These are phyloP conservation scores for Orthosia gothica DNA, from an alignment of 2,888 invertebrate genomes.

Conservation along the genomic window DNA sequence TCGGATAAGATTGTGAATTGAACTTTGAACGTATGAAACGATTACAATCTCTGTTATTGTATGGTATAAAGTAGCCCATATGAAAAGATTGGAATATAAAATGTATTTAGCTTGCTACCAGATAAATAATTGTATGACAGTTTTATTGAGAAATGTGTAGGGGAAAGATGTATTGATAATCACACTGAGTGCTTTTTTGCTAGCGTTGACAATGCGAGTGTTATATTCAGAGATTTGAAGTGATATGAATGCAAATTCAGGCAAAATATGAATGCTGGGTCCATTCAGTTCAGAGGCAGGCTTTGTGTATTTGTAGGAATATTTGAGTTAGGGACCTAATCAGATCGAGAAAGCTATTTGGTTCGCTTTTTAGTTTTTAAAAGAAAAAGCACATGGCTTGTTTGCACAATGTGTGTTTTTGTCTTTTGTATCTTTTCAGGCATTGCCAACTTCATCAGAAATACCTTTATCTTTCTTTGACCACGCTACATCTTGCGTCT, in stretches of 20 bases:
- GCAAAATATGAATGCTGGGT: background rate
- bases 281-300: background rate
- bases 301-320: background rate
- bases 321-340: constrained; percentile 6
- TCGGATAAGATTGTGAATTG: no score
- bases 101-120: constrained; percentile 21
- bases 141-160: constrained; percentile 48
- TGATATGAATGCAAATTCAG: constrained; percentile 21
- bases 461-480: background rate
- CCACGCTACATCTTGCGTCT: constrained; percentile 38
- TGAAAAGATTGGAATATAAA: constrained; percentile 39
- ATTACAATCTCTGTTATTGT: constrained; percentile 59
- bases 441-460: background rate
- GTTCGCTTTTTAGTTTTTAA: background rate
- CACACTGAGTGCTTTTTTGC: constrained; percentile 56
- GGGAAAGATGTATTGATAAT: constrained; percentile 50
- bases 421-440: background rate
- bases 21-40: constrained; percentile 58
- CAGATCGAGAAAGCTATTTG: background rate
- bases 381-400: background rate
- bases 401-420: background rate
- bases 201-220: constrained; percentile 28
- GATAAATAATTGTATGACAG: constrained; percentile 38
- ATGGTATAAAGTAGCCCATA: constrained; percentile 45
- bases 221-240: constrained; percentile 29